Conservation (phyloP, 2,797 vertebrate genomes). For the Manis pentadactyla region DNA sequence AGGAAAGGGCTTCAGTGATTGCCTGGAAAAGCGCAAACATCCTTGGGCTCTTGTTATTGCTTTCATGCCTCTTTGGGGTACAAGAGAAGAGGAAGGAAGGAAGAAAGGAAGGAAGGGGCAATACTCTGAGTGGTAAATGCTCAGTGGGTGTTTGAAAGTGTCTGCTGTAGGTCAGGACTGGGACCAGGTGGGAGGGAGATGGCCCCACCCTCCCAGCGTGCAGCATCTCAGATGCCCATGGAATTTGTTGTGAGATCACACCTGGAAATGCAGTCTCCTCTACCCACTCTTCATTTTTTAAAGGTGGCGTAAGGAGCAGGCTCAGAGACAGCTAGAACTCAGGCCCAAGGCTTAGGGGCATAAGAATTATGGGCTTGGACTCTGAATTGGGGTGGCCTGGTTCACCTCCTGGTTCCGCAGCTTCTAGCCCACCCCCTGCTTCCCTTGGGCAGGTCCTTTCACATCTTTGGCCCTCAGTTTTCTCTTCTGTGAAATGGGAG, state of each 20-base stretch:
- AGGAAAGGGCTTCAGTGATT: not conserved
- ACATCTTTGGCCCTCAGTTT: not conserved
- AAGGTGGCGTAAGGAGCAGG: not conserved
- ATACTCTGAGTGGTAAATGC: not conserved
- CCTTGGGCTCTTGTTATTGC: not conserved
- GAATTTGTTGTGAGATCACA: not conserved
- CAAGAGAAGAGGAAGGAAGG: not conserved
- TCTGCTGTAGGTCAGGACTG: not conserved
- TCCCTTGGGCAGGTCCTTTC: not conserved
- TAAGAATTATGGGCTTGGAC: not conserved
- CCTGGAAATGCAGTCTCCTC: not conserved
- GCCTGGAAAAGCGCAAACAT: not conserved
- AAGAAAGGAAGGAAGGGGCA: not conserved
- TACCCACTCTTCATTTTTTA: rapidly evolving
- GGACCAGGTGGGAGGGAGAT: not conserved
- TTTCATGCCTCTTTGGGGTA: not conserved
- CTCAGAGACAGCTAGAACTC: not conserved
- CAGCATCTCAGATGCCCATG: not conserved
- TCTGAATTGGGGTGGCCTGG: not conserved
- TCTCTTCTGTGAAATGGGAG: not conserved
- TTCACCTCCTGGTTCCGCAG: not conserved
- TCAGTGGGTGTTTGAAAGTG: not conserved
- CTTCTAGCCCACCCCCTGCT: not conserved
- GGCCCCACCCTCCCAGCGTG: not conserved
- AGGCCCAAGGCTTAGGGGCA: not conserved